Base-by-base conservation (phyloP, 2,888 invertebrate genomes). In the Cephus nigrinus region DNA sequence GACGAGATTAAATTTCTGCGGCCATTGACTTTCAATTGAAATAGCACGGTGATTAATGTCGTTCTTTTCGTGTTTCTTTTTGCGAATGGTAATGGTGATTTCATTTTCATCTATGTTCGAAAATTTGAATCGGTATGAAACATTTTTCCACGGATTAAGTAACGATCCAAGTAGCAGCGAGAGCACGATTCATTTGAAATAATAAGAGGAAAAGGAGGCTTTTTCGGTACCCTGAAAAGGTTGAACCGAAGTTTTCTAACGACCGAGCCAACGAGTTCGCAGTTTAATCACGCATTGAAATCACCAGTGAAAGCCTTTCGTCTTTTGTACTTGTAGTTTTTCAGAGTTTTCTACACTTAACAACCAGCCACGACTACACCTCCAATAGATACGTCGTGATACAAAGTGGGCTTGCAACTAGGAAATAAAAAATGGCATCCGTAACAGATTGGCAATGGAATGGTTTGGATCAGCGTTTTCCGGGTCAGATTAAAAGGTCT, bases 381-480 rank as follows among this genome's bases (percentile, higher is more conserved):
- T 71, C 71, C 71, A 12, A 12, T 71, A 71, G 15, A 71, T 71
- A 71, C 3, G 11, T 33, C 71, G 31, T 32, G 32, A 71, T 71
- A 31, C 71, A 71, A 71, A 71, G 31, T 33, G 71, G 32, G 12
- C 31, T 33, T 33, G 31, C 71, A 33, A 71, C 71, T 12, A 32
- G 33, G 9, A 31, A 33, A 33, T 33, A 32, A 15, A 23, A 15
- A 33, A 23, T 23, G 71, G 84, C 81, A 81, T 82, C 82, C 80
- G 84, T 88, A 87, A 88, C 88, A 86, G 88, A 89, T 89, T 88
- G 89, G 86, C 87, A 86, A 77, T 85, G 84, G 78, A 88, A 87
- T 83, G 81, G 84, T 79, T 83, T 31, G 83, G 84, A 86, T 90
- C 90, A 90, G 90, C 90, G 82, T 87, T 89, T 89, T 84, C 83